Evolutionary conservation across 2,113 vertebrate species (phyloP).

Genomic region (Pterocles orientalis): DNA sequence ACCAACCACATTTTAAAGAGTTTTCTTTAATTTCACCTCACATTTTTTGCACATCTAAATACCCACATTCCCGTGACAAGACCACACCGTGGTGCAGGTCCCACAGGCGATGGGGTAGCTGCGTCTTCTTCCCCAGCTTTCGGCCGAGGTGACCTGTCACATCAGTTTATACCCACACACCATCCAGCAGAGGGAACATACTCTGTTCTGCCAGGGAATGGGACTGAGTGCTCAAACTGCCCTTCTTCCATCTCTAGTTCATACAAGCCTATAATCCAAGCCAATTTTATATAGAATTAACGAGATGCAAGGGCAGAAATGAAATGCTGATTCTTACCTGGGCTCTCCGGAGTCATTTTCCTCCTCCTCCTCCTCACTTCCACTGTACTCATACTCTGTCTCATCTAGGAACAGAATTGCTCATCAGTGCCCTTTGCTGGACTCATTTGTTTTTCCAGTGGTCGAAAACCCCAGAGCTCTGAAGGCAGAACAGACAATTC

Average conservation of each 20-base stretch:
- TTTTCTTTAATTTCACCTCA: not conserved
- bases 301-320: not conserved
- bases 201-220: not conserved
- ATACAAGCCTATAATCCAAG: not conserved
- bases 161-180: not conserved
- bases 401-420: constrained; percentile 85
- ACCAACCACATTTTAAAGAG: not conserved
- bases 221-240: not conserved
- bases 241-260: not conserved
- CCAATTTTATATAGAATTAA: not conserved
- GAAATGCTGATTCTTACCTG: not conserved
- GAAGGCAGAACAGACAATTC: not conserved
- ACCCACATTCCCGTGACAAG: not conserved
- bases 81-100: not conserved
- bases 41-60: not conserved
- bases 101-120: not conserved
- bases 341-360: constrained; percentile 95
- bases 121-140: not conserved
- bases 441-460: constrained; percentile 36
- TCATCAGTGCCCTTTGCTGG: constrained; percentile 52
- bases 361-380: constrained; percentile 97
- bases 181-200: not conserved
- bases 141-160: not conserved
- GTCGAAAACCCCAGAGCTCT: not conserved
- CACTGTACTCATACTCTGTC: constrained; percentile 97